Evolutionary conservation across 2,113 vertebrate genomes (phyloP).

Genomic region (Geococcyx californianus): DNA sequence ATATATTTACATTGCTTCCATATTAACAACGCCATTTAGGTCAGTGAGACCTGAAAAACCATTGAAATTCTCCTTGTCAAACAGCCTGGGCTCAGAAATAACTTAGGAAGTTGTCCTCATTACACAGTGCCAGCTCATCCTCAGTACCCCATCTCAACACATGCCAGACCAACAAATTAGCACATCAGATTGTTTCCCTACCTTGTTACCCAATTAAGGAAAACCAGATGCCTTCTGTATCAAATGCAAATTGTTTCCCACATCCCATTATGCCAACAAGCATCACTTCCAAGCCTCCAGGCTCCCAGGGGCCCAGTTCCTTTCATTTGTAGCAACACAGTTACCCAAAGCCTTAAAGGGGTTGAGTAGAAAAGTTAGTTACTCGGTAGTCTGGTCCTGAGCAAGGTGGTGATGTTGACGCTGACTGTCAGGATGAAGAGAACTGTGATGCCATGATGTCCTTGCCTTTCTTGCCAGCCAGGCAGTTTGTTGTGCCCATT

Average conservation of each 20-base stretch:
- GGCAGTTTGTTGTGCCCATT: neutral
- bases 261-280: neutral
- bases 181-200: neutral
- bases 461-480: neutral
- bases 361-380: neutral
- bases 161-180: neutral
- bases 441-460: neutral
- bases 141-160: neutral
- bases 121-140: neutral
- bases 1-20: neutral
- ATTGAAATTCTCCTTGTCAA: neutral
- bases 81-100: neutral
- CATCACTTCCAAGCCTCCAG: neutral
- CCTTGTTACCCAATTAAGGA: neutral
- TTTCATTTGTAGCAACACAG: accelerated
- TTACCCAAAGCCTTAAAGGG: neutral
- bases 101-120: neutral
- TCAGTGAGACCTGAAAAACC: neutral
- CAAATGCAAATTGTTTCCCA: constrained; percentile 31
- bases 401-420: neutral
- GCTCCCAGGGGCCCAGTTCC: neutral
- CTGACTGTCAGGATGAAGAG: neutral
- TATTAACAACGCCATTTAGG: neutral
- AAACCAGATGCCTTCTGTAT: constrained; percentile 8
- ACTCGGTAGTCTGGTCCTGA: neutral